Evolutionary conservation across 2,888 invertebrate species (phyloP), one percentile per base, ranked within the genome.

Genomic region (Eupithecia vulgata): DNA sequence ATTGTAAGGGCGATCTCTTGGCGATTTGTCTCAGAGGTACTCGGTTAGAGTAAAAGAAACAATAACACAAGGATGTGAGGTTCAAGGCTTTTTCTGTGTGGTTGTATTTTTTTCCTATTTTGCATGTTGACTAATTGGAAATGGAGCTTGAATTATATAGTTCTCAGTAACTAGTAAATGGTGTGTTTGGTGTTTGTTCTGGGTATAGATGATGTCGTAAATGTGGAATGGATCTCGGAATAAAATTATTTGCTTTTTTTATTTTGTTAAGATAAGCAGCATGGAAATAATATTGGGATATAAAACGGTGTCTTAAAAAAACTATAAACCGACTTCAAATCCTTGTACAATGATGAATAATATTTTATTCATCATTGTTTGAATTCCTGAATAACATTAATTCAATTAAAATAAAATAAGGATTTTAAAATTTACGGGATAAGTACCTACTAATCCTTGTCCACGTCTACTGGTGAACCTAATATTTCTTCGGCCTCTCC

Each of bases 1-100:
- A 91, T 89, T 65, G 65, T 40, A 13, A 40, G 86, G 84, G 75
- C 76, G 79, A 79, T 79, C 62, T 80, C 77, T 80, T 80, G 76
- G n/a, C 15, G 34, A 37, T 17, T 57, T 34, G 37, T 21, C 30
- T 61, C 42, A 21, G 21, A 15, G 10, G 5, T 35, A 45, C 37
- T 30, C 5, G 17, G 13, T 17, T 48, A 61, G 25, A 34, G 72
- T 34, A 75, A 70, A 48, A 65, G 48, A 21, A 67, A 67, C 71
- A 48, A 65, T 76, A 64, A 61, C 13, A 64, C 69, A 13, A 71
- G 13, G 73, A 25, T 21, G 35, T 69, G 67, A 67, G 69, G 52
- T 66, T 45, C 1, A 69, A 69, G 13, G 37, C 37, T n/a, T 7
- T 8, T 17, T 34, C 8, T 61, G 17, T 1, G 30, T 61, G 17